Base-by-base conservation (phyloP, 2,888 invertebrate species). In the Heliconius ethilla region DNA sequence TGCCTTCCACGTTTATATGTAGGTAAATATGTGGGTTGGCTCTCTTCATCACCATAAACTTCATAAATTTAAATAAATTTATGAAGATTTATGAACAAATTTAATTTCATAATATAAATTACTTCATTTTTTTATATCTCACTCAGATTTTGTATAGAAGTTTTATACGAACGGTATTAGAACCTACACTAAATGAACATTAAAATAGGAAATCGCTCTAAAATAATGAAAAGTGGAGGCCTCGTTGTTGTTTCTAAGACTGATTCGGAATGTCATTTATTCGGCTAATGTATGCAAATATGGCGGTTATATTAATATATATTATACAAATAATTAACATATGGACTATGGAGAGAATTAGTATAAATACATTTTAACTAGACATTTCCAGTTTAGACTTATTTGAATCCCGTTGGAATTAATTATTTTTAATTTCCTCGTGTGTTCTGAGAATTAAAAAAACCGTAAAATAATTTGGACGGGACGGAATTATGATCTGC, bases 231-330 rank as follows among this genome's bases (percentile, higher is more conserved):
- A 37, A 33, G n/a, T 67, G 65, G 74, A 70, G 74, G 79, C 77
- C 79, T 79, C 77, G 75, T 63, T 69, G 77, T 79, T 79, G 75
- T 75, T 79, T 74, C 62, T 73, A 80, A 80, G 80, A 80, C 80
- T 80, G 80, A 80, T 73, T 70, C 69, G 75, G 65, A 77, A 76
- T 22, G 76, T 70, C 67, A 79, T 69, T 73, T 66, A 74, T 66
- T 37, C 33, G 27, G n/a, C 15, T 66, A 29, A 59, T 7, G 40
- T 37, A 40, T 18, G 73, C 62, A 73, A 37, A 40, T 73, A 37
- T 74, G 27, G 22, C 37, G 63, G 13, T 63, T 74, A 22, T 63
- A 63, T 55, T 55, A 37, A 13, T 37, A n/a, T 33, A 59, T 72
- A 25, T 13, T 37, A 59, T 37, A 33, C 22, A 70, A 27, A 25